Base-by-base conservation (phyloP, 2,113 vertebrate species). In the Lepisosteus oculatus region DNA sequence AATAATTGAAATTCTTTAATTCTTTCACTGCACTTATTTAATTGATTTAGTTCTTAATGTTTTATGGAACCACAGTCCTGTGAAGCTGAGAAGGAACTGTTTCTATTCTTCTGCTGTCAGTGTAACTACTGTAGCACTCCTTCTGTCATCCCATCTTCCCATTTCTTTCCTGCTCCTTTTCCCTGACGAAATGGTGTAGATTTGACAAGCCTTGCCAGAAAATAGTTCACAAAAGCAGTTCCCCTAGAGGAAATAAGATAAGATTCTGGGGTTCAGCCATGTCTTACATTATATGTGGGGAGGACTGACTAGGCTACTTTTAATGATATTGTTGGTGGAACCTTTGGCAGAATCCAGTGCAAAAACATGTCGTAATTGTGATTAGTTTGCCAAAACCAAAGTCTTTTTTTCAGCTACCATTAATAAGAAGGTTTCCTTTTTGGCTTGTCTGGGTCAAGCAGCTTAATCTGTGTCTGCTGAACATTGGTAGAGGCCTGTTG, bases 211-310 rank as follows among this genome's bases (percentile, higher is more conserved):
- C 47, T 65, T 79, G 84, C 85, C 87, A 89, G 80, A 73, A 79
- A 76, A 81, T 78, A 81, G 81, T 84, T 87, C 80, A 87, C 71
- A 76, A 73, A 61, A 76, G 72, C 15, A 45, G 72, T 44, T 67
- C 78, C 76, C 69, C 70, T 67, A 67, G 70, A 78, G 78, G 83
- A 83, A 76, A 73, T 66, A 70, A 0, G 82, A 87, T 84, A 87
- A 84, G 79, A 63, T 78, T 83, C 74, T 79, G 65, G 69, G 74
- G 70, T 74, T 55, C 55, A 65, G 69, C 69, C 51, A 13, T 42
- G 42, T 63, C 72, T 67, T 69, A 47, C 76, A 61, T 75, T 79
- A 64, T 29, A 64, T 67, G 74, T 69, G 67, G 63, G 73, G 41
- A 13, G 63, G 11, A 59, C 57, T 59, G 57, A 59, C 12, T 59